These are phyloP conservation scores for Spilogale gracilis DNA, from an alignment of 2,113 vertebrate genomes.

Conservation along the genomic window DNA sequence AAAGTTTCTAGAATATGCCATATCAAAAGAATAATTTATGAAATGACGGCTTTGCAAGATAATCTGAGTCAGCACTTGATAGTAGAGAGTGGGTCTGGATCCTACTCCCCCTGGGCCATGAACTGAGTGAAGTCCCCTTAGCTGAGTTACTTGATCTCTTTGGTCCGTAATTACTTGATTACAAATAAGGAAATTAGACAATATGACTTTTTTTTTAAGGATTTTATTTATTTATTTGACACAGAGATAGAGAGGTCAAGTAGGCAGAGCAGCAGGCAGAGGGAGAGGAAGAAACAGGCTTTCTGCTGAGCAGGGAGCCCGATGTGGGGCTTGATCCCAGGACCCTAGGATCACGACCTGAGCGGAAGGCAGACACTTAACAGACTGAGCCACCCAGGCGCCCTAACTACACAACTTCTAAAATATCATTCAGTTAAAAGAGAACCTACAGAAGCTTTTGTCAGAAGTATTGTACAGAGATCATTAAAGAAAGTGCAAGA, in stretches of 20 bases:
- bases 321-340: no score
- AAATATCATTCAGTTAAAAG: neutral
- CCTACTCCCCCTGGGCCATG: neutral
- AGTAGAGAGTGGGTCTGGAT: fast-evolving
- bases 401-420: neutral
- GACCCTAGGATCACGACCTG: no score
- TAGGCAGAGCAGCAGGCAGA: no score
- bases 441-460: neutral
- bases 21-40: neutral
- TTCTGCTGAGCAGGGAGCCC: no score
- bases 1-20: neutral
- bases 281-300: no score
- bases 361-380: no score
- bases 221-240: no score
- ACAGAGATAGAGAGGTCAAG: no score
- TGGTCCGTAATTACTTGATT: neutral
- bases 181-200: neutral
- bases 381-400: no score
- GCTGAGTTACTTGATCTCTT: neutral
- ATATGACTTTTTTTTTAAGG: neutral
- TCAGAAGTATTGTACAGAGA: neutral
- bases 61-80: neutral
- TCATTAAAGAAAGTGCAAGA: neutral
- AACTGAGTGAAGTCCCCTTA: neutral
- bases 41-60: neutral